These are phyloP conservation scores for Antheraea yamamai DNA, from an alignment of 2,888 invertebrate genomes.

Conservation along the genomic window DNA sequence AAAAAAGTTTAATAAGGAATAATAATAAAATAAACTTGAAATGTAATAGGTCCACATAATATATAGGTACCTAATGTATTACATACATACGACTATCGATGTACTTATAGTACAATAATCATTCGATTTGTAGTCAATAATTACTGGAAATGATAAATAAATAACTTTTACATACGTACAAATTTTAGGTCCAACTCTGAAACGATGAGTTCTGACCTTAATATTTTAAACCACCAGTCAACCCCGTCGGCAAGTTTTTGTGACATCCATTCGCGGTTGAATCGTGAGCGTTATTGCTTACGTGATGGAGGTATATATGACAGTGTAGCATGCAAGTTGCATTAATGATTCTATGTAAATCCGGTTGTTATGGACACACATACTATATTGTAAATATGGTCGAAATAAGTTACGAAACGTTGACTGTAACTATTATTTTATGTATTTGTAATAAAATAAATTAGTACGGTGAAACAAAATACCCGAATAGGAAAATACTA, in stretches of 20 bases:
- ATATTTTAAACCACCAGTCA: conserved; percentile 57
- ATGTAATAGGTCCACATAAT: not conserved
- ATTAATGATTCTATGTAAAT: conserved; percentile 32
- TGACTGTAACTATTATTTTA: not conserved
- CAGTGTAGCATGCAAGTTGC: conserved; percentile 36
- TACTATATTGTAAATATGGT: not conserved
- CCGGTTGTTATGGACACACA: conserved; percentile 11
- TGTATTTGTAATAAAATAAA: too few species aligned
- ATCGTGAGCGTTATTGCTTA: conserved; percentile 66
- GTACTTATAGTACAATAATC: too few species aligned
- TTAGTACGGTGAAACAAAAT: too few species aligned
- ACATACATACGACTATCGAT: too few species aligned
- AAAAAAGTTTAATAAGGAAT: not conserved
- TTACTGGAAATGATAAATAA: not conserved
- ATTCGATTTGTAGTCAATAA: not conserved
- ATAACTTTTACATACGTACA: not conserved
- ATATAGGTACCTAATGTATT: not conserved
- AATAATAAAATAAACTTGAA: not conserved
- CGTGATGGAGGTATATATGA: conserved; percentile 55
- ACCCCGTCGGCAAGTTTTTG: conserved; percentile 60
- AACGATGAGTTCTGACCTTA: conserved; percentile 33
- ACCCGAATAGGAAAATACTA: too few species aligned
- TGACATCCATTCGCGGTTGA: conserved; percentile 56
- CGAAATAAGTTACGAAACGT: not conserved
- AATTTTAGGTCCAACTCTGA: conserved; percentile 18